These are phyloP conservation scores for Pollenia labialis DNA, from an alignment of 2,888 invertebrate genomes.

Conservation along the genomic window DNA sequence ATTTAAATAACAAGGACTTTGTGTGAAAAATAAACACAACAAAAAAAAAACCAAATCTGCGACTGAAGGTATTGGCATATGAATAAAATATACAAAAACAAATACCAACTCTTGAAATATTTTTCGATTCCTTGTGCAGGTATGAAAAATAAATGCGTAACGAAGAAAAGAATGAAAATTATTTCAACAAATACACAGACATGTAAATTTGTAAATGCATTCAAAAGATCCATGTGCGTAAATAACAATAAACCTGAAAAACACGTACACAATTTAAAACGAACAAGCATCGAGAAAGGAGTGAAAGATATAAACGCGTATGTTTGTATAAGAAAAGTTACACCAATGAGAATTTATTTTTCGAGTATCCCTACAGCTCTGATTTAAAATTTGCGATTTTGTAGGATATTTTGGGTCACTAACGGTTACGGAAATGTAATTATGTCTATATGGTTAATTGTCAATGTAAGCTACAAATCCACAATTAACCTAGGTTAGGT, in stretches of 20 bases:
- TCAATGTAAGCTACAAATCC: too few relatives aligned
- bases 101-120: neutral
- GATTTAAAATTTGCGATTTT: too few relatives aligned
- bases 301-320: neutral
- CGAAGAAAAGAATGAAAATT: neutral
- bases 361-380: neutral
- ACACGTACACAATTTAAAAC: slow-evolving; percentile 52
- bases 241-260: slow-evolving; percentile 46
- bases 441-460: too few relatives aligned
- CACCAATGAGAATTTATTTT: too few relatives aligned
- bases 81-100: slow-evolving; percentile 3
- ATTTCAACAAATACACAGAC: neutral
- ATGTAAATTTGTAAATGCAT: slow-evolving; percentile 35
- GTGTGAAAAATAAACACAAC: neutral
- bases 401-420: too few relatives aligned
- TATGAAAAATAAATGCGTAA: slow-evolving; percentile 11
- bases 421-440: too few relatives aligned
- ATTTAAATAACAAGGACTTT: neutral
- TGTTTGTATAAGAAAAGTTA: too few relatives aligned
- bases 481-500: too few relatives aligned
- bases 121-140: neutral
- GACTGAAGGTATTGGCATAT: neutral
- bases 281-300: neutral
- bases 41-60: neutral
- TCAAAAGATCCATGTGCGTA: slow-evolving; percentile 43